Conservation (phyloP, 2,113 vertebrate species). For the Vanacampus margaritifer region DNA sequence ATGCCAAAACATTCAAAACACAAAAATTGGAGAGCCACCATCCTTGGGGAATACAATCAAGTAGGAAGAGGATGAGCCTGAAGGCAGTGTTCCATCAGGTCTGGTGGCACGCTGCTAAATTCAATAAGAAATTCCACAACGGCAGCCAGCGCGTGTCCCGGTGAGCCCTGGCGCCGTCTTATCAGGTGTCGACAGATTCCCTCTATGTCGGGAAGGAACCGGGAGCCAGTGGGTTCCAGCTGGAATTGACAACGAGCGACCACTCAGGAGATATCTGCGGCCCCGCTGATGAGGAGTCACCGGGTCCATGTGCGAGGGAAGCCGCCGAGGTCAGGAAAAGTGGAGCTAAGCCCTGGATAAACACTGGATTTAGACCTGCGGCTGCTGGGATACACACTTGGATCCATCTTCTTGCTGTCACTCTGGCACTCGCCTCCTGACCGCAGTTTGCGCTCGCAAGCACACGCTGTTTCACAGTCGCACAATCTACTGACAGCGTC, state of each 20-base stretch:
- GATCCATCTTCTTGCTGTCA: conserved; percentile 53
- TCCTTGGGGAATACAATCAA: conserved; percentile 47
- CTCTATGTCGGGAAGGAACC: conserved; percentile 46
- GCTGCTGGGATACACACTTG: conserved; percentile 44
- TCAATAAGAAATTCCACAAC: conserved; percentile 76
- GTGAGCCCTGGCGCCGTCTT: conserved; percentile 68
- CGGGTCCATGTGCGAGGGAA: conserved; percentile 41
- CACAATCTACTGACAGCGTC: conserved; percentile 8
- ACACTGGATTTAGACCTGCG: conserved; percentile 60
- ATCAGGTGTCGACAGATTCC: conserved; percentile 71
- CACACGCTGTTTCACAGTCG: conserved; percentile 30
- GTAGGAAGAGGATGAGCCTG: conserved; percentile 46
- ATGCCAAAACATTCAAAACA: not conserved
- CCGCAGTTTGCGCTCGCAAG: conserved; percentile 18
- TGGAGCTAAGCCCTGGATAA: conserved; percentile 68
- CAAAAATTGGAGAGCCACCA: conserved; percentile 1
- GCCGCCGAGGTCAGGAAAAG: conserved; percentile 47
- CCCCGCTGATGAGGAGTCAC: conserved; percentile 47
- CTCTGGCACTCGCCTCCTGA: conserved; percentile 20
- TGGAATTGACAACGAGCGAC: conserved; percentile 60
- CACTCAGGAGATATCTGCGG: conserved; percentile 50
- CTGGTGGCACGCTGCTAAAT: conserved; percentile 67
- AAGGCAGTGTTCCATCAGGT: conserved; percentile 50
- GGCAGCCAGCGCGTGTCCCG: conserved; percentile 64
- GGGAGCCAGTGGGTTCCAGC: conserved; percentile 47